These are phyloP conservation scores for Micropoecilia bifurca DNA, from an alignment of 2,797 vertebrate species.

Conservation along the genomic window DNA sequence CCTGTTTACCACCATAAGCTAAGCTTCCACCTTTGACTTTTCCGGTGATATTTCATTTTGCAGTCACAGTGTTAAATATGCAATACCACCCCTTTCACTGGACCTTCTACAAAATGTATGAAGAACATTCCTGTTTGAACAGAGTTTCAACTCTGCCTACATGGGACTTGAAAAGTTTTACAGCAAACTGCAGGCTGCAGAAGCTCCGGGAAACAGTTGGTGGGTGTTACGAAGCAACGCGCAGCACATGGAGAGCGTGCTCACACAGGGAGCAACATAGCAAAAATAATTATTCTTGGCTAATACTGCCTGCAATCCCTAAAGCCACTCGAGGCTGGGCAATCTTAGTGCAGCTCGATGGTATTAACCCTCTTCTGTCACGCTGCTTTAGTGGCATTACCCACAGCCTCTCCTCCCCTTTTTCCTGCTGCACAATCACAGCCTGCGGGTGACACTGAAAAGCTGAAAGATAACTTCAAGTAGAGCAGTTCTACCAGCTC, in stretches of 20 bases:
- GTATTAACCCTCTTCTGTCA: conserved; percentile 70
- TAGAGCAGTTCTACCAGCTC: conserved; percentile 42
- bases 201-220: conserved; percentile 33
- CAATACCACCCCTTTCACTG: conserved; percentile 59
- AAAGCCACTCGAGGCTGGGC: conserved; percentile 62
- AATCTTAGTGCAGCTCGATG: conserved; percentile 53
- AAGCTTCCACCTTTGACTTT: conserved; percentile 45
- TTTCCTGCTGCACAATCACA: conserved; percentile 51
- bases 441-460: conserved; percentile 57
- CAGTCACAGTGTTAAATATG: conserved; percentile 69
- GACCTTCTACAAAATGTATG: conserved; percentile 58
- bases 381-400: conserved; percentile 62
- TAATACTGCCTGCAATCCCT: conserved; percentile 70
- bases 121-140: conserved; percentile 65
- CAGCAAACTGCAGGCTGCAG: conserved; percentile 47
- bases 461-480: conserved; percentile 59
- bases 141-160: conserved; percentile 51
- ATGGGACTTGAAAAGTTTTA: conserved; percentile 54
- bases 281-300: conserved; percentile 73
- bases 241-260: conserved; percentile 47
- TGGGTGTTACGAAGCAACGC: conserved; percentile 9
- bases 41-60: conserved; percentile 18
- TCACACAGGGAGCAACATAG: conserved; percentile 57
- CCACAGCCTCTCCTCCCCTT: conserved; percentile 45
- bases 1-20: conserved; percentile 70